Base-by-base conservation (phyloP, 2,888 invertebrate genomes). In the Allophyes oxyacanthae region DNA sequence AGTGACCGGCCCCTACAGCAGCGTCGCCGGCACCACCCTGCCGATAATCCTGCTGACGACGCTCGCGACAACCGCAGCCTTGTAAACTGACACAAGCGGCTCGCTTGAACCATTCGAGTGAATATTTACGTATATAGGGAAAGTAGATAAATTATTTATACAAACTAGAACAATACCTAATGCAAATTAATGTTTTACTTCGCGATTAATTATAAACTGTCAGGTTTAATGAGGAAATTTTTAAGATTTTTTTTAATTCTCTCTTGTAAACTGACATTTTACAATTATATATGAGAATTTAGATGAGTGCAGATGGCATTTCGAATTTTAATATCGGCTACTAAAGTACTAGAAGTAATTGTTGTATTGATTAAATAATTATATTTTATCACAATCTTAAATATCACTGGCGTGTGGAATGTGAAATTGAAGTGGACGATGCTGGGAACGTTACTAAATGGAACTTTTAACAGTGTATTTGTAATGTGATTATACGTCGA, bases 1-100 rank as follows among this genome's bases (percentile, higher is more conserved):
- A 1, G 94, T 94, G 3, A 94, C 94, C 0, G 94, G 94, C 0
- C 94, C 92, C 0, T 92, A 94, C 73, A 94, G 94, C 79, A 94
- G 94, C 69, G 90, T 92, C 0, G 94, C 93, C 0, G 92, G 91
- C 11, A 92, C 92, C 0, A 88, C 88, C 7, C 77, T 93, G 13
- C 93, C 94, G 0, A 78, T 93, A 40, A 79, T 92, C 34, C 73
- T 94, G 43, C 84, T 94, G 6, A 93, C 90, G 6, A 87, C 93
- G 0, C 84, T 94, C 0, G 93, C 93, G 2, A 92, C 89, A n/a
- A 89, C 92, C 0, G 82, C 87, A 7, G 89, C 93, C n/a, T 77
- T 94, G 78, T 94, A 93, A 90, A 79, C 51, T 15, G 30, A 61
- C 45, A 45, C 26, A 14, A 13, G 15, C 36, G 43, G 25, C 26